phyloP scores from a whole-genome alignment of 2,797 vertebrate species.

The Helostoma temminkii region DNA sequence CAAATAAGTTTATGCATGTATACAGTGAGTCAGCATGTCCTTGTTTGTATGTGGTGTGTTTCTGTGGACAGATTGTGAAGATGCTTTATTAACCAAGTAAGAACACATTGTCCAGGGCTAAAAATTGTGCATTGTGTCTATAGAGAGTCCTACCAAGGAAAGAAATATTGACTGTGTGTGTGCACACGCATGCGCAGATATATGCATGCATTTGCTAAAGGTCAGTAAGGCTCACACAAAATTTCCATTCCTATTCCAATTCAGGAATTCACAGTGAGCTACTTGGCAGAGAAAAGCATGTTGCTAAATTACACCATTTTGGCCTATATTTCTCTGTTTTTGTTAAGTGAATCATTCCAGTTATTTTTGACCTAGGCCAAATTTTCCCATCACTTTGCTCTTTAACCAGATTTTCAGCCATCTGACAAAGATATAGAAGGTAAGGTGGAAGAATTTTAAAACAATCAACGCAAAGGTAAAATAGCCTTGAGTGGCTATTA shows the following conservation, averaged over 20 bases:
- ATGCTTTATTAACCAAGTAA: too few species aligned
- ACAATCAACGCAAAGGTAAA: constrained; percentile 3
- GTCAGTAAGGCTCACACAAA: constrained; percentile 37
- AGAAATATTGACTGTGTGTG: too few species aligned
- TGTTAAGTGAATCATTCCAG: constrained; percentile 22
- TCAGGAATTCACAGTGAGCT: constrained; percentile 28
- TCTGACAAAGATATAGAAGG: neutral
- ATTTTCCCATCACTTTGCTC: constrained; percentile 20
- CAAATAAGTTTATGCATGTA: constrained; percentile 6
- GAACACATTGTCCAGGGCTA: too few species aligned
- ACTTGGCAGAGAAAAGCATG: constrained; percentile 3
- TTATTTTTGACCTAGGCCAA: constrained; percentile 12
- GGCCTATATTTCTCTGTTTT: constrained; percentile 25
- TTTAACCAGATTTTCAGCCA: neutral
- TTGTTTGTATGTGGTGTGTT: constrained; percentile 6
- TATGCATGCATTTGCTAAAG: constrained; percentile 42
- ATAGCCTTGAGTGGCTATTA: constrained; percentile 26
- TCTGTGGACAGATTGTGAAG: too few species aligned
- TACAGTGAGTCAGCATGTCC: neutral
- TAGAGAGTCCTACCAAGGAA: too few species aligned
- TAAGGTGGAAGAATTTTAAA: constrained; percentile 7
- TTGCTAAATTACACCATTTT: constrained; percentile 28
- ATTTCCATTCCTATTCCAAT: constrained; percentile 33
- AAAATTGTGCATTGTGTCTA: too few species aligned
- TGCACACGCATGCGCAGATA: neutral